phyloP scores from a whole-genome alignment of 2,113 vertebrate genomes.

The Chinchilla lanigera region DNA sequence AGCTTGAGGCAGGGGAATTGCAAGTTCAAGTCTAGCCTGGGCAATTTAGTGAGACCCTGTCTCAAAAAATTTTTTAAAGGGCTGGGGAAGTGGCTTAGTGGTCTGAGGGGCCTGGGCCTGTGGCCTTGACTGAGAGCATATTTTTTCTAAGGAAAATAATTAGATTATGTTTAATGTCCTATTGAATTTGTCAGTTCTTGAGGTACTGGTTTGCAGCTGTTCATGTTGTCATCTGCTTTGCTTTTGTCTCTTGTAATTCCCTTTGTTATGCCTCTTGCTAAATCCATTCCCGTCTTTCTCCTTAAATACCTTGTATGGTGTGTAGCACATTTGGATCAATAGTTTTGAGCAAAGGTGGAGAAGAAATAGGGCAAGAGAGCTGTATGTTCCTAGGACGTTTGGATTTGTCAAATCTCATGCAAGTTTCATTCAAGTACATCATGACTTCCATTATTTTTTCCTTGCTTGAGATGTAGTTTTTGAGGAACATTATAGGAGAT shows the following conservation, averaged over 20 bases:
- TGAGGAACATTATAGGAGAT: conserved; percentile 31
- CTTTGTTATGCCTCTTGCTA: conserved; percentile 1
- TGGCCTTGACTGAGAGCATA: neutral
- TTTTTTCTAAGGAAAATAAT: conserved; percentile 48
- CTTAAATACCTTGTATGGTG: neutral
- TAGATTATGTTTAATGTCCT: conserved; percentile 27
- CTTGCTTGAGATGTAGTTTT: neutral
- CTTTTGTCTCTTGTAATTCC: neutral
- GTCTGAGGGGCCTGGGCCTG: neutral
- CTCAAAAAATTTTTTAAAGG: neutral
- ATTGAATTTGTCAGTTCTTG: neutral
- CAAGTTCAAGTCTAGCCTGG: neutral
- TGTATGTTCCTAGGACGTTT: conserved; percentile 26
- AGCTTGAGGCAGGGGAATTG: neutral
- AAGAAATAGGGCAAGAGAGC: neutral
- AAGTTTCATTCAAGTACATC: conserved; percentile 15
- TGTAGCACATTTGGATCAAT: conserved; percentile 16
- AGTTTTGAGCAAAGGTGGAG: conserved; percentile 57
- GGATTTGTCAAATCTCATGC: conserved; percentile 40
- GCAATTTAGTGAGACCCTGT: neutral
- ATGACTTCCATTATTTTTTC: neutral
- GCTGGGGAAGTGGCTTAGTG: neutral
- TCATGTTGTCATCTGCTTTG: conserved; percentile 35
- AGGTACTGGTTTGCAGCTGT: neutral
- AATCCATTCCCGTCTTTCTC: conserved; percentile 12